A percentile compares a stretch with the other conserved stretches of the same genome.
Evolutionary conservation across 2,888 invertebrate species (phyloP).

Genomic region (Epinotia bilunana): DNA sequence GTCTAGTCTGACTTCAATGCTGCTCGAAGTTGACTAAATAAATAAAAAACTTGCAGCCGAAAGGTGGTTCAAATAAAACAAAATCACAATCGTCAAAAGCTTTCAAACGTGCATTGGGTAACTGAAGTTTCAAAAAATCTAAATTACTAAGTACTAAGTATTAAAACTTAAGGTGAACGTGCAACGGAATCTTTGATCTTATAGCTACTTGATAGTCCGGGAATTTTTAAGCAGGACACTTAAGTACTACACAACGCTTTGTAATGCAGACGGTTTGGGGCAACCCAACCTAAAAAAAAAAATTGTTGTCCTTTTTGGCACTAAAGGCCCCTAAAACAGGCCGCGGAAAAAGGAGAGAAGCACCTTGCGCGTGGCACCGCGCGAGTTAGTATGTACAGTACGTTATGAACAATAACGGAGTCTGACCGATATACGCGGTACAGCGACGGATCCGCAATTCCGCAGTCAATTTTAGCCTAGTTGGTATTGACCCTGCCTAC

Average conservation of each 20-base stretch:
- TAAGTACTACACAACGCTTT: neutral
- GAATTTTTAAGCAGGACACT: neutral
- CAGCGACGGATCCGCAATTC: too few relatives aligned
- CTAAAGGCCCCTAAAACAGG: too few relatives aligned
- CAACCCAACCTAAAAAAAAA: too few relatives aligned
- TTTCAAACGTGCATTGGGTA: conserved; percentile 80
- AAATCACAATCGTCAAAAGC: conserved; percentile 84
- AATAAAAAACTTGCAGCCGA: conserved; percentile 61
- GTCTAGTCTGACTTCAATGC: conserved; percentile 10
- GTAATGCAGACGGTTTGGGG: too few relatives aligned
- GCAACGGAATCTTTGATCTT: conserved; percentile 8
- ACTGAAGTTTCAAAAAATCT: conserved; percentile 27
- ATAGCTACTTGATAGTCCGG: neutral
- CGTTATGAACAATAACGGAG: too few relatives aligned
- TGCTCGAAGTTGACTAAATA: conserved; percentile 45
- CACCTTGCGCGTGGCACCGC: too few relatives aligned
- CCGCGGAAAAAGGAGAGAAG: too few relatives aligned
- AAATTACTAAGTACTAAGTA: neutral
- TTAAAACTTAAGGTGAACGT: neutral
- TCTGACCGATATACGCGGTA: too few relatives aligned
- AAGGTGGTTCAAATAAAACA: conserved; percentile 75
- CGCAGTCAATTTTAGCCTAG: too few relatives aligned
- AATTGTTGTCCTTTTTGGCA: too few relatives aligned
- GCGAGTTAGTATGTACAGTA: too few relatives aligned
- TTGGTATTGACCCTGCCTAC: too few relatives aligned